Evolutionary conservation across 2,113 vertebrate species (phyloP), one percentile per base, ranked within the genome.

Genomic region (Noctilio leporinus): DNA sequence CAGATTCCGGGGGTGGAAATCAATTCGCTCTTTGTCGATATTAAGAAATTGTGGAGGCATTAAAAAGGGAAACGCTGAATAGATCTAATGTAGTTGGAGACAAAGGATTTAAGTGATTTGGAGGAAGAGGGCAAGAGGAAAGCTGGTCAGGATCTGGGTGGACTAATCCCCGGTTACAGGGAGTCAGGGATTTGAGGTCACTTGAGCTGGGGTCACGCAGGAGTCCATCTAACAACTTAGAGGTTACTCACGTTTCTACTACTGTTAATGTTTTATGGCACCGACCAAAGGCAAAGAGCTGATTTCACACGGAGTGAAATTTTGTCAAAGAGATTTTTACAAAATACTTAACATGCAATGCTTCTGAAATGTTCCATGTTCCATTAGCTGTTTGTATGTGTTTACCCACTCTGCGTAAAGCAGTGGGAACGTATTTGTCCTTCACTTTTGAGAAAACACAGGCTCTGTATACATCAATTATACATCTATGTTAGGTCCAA

Each of bases 21-120:
- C 98, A 98, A 98, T 98, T 96, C 96, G 19, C 96, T 73, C 98
- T 98, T 98, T 98, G 98, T 98, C 96, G 97, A 98, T 97, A 98
- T 98, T 98, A 97, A 97, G 96, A 96, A 98, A 95, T 98, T 93
- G 70, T 97, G 97, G 97, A 97, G 96, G 97, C 89, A 95, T 97
- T 96, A 96, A 97, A 97, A 97, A 96, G 96, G 97, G 96, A 98
- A 97, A 92, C 62, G n/a, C 82, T 97, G 97, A 98, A 98, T 98
- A 89, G 96, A 91, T 95, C 96, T 97, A 97, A 98, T 98, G 98
- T 98, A 97, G 82, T 94, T 94, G 84, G 94, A 87, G 97, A 98
- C 98, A 98, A 98, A 98, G 97, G 95, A 93, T 96, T 64, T 83
- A 92, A 95, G 94, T 95, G 95, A 95, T 78, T 92, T 22, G 90